Conservation (phyloP, 1,140 invertebrate species). For the Bursaphelenchus mucronatus region DNA sequence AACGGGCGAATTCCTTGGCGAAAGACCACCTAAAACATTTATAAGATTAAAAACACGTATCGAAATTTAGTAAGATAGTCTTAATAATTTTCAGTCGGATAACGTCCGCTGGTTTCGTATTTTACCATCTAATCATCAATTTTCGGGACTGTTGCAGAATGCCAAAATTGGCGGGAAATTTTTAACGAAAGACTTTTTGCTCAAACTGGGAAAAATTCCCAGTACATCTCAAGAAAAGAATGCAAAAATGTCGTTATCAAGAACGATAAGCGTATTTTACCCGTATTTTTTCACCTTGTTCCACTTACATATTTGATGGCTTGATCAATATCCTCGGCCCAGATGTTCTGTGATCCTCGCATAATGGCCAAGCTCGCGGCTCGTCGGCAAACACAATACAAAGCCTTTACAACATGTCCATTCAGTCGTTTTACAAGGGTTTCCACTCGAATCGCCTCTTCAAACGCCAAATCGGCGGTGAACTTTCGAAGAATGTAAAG, state of each 20-base stretch:
- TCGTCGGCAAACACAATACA: slow-evolving; percentile 12
- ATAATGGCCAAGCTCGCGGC: slow-evolving; percentile 10
- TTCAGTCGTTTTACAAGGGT: neutral
- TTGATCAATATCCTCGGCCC: neutral
- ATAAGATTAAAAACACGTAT: neutral
- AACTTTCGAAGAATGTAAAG: slow-evolving; percentile 9
- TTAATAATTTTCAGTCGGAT: no score
- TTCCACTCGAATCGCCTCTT: neutral
- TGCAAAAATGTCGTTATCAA: no score
- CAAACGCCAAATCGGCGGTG: neutral
- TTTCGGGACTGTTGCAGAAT: no score
- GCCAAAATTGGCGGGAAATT: no score
- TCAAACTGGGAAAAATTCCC: no score
- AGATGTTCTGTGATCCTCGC: neutral
- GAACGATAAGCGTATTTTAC: no score
- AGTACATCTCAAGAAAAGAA: no score
- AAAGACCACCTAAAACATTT: slow-evolving; percentile 15
- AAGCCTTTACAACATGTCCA: slow-evolving; percentile 8
- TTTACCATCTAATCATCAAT: no score
- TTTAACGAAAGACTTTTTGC: no score
- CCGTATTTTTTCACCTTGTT: no score
- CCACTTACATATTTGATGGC: slow-evolving; percentile 17
- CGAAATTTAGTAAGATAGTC: neutral
- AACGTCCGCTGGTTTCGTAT: no score
- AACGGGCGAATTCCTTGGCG: slow-evolving; percentile 15